A percentile compares a stretch with the other conserved stretches of the same genome.
Conservation (phyloP, 1,140 invertebrate species). For the Dryas iulia region DNA sequence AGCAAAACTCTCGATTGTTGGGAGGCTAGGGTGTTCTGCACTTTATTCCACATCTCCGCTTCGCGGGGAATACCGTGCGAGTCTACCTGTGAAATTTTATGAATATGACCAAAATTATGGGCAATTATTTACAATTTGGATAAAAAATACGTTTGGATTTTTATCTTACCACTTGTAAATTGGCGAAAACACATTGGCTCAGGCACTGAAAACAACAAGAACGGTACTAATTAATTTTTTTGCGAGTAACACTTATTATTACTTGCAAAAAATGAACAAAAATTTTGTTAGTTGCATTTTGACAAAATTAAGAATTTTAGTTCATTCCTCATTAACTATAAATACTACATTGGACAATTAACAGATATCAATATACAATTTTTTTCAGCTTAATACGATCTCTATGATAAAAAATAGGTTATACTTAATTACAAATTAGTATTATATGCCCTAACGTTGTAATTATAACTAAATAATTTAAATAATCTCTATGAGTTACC, state of each 20-base stretch:
- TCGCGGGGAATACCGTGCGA: slow-evolving; percentile 63
- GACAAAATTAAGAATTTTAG: too few relatives aligned
- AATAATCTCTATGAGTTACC: slow-evolving; percentile 35
- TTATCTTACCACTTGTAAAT: slow-evolving; percentile 66
- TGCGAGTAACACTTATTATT: too few relatives aligned
- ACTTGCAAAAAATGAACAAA: too few relatives aligned
- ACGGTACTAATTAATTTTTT: too few relatives aligned
- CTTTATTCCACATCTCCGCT: slow-evolving; percentile 60
- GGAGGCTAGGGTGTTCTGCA: slow-evolving; percentile 59
- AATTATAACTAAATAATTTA: slow-evolving; percentile 7
- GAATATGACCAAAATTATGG: not conserved
- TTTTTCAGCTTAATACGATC: too few relatives aligned
- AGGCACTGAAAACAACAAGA: slow-evolving; percentile 62
- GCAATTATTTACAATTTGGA: not conserved
- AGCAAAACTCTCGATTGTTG: slow-evolving; percentile 57
- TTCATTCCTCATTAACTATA: too few relatives aligned
- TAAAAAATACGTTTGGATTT: not conserved
- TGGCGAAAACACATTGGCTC: slow-evolving; percentile 70
- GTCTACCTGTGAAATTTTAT: slow-evolving; percentile 52
- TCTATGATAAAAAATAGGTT: too few relatives aligned
- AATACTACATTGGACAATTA: too few relatives aligned
- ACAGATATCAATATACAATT: too few relatives aligned
- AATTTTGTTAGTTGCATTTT: too few relatives aligned
- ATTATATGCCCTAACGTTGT: too few relatives aligned
- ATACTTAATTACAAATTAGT: too few relatives aligned